Percentiles rank a stretch among this genome's conserved stretches.
These are phyloP conservation scores for Xenopus laevis DNA, from an alignment of 2,113 vertebrate genomes.

Conservation along the genomic window DNA sequence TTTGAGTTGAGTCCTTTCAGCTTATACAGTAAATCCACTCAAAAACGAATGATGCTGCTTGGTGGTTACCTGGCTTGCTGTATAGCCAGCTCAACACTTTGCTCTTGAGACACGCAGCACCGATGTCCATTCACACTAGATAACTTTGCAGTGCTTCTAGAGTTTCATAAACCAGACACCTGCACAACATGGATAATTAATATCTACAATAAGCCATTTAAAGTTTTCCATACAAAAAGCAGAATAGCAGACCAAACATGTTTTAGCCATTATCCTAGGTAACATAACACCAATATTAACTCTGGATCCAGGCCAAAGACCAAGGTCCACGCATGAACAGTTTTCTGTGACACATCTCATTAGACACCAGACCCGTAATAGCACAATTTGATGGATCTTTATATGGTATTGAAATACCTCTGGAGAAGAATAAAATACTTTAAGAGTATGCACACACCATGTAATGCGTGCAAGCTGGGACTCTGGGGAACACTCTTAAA, in stretches of 20 bases:
- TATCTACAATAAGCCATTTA: slow-evolving; percentile 4
- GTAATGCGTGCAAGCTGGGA: not conserved
- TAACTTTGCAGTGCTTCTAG: not conserved
- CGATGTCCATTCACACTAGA: not conserved
- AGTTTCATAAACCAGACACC: not conserved
- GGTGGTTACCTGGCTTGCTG: not conserved
- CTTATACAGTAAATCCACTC: too few relatives aligned
- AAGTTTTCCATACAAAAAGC: not conserved
- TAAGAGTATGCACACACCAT: not conserved
- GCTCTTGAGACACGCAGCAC: not conserved
- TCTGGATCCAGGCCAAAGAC: not conserved
- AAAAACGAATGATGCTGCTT: not conserved
- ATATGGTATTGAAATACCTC: not conserved
- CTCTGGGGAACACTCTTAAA: slow-evolving; percentile 1
- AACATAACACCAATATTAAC: not conserved
- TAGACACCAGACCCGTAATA: slow-evolving; percentile 7
- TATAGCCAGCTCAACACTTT: not conserved
- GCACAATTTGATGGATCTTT: not conserved
- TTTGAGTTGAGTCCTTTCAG: not conserved
- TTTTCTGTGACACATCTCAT: not conserved
- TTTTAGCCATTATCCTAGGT: slow-evolving; percentile 1
- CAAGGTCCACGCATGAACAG: slow-evolving; percentile 1
- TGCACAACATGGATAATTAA: slow-evolving; percentile 3
- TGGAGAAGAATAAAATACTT: not conserved
- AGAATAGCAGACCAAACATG: not conserved